Conservation (phyloP, 2,797 vertebrate genomes). For the Hydrophis major region DNA sequence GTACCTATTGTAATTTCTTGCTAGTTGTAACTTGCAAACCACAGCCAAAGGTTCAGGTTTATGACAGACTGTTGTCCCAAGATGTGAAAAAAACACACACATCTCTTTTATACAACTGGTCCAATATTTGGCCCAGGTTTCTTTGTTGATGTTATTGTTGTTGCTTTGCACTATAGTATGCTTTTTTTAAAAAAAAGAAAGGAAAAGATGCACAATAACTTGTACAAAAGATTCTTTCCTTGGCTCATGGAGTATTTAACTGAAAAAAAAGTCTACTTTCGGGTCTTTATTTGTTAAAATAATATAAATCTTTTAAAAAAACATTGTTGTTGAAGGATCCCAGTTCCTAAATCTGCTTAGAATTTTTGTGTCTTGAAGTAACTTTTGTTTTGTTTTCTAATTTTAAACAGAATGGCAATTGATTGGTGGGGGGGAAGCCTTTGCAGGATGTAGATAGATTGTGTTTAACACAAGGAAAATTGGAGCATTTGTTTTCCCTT, state of each 20-base stretch:
- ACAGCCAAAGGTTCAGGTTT: not conserved
- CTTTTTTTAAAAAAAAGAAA: conserved; percentile 56
- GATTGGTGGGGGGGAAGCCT: not conserved
- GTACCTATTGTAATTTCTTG: conserved; percentile 16
- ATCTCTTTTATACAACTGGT: conserved; percentile 51
- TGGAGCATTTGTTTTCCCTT: not conserved
- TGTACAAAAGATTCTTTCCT: conserved; percentile 68
- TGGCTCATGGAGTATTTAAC: conserved; percentile 77
- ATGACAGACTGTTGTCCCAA: conserved; percentile 56
- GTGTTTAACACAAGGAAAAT: conserved; percentile 30
- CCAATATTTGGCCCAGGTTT: conserved; percentile 39
- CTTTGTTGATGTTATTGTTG: not conserved
- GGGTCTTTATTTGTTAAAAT: conserved; percentile 71
- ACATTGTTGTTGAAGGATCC: conserved; percentile 55
- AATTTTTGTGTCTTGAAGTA: conserved; percentile 54
- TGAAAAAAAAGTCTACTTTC: conserved; percentile 59
- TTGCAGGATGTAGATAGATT: conserved; percentile 15
- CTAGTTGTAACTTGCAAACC: conserved; percentile 44
- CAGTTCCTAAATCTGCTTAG: conserved; percentile 57
- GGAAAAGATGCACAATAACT: conserved; percentile 67
- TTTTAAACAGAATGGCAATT: conserved; percentile 26
- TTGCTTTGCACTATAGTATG: conserved; percentile 79
- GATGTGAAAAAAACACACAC: conserved; percentile 44
- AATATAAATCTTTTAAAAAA: conserved; percentile 66
- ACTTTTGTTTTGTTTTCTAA: not conserved